These are phyloP conservation scores for Timema podura DNA, from an alignment of 2,888 invertebrate genomes.

Conservation along the genomic window DNA sequence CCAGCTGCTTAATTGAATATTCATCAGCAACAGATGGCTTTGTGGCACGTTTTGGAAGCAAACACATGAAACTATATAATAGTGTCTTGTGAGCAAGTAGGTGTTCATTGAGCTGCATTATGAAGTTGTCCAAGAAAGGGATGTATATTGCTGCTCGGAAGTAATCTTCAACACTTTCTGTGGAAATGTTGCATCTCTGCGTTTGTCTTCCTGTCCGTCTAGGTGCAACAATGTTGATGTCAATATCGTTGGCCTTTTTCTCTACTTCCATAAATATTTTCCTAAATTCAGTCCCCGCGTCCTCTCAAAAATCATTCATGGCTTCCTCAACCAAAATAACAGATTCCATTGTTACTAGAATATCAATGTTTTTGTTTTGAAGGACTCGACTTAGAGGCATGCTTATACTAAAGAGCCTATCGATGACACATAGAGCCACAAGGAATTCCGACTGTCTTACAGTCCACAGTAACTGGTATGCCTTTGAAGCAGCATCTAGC, in stretches of 20 bases:
- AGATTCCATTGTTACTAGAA: neutral
- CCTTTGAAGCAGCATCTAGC: neutral
- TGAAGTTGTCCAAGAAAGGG: neutral
- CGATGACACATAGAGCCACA: neutral
- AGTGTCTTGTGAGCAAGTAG: neutral
- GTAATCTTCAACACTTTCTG: slow-evolving; percentile 8
- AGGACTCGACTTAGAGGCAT: too few relatives aligned
- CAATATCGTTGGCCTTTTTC: neutral
- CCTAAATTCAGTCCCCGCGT: slow-evolving; percentile 1
- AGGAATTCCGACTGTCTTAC: neutral
- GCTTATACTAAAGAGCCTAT: neutral
- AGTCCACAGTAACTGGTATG: neutral
- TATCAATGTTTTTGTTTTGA: neutral
- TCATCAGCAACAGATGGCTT: neutral
- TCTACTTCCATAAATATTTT: neutral
- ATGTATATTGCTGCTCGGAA: slow-evolving; percentile 4
- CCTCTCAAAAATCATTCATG: neutral
- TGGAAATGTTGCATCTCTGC: neutral
- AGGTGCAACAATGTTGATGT: too few relatives aligned
- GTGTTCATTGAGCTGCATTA: neutral
- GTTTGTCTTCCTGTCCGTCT: slow-evolving; percentile 1
- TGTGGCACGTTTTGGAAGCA: neutral
- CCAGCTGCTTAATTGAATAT: neutral
- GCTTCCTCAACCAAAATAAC: neutral
- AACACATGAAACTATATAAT: neutral